A percentile compares a stretch with the other conserved stretches of the same genome.
Evolutionary conservation across 2,888 invertebrate species (phyloP).

Genomic region (Ametastegia equiseti): DNA sequence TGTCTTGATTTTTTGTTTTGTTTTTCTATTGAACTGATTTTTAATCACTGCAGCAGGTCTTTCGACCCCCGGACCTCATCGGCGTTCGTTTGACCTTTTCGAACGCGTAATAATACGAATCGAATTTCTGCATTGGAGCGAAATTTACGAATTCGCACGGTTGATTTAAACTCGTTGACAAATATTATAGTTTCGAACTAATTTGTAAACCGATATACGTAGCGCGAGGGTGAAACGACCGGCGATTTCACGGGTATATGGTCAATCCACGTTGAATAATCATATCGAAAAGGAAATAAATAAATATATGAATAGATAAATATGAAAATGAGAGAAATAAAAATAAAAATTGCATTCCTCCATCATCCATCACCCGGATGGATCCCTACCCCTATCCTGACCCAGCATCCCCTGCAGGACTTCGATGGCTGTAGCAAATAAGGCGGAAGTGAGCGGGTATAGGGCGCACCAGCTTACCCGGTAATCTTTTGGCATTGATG

Average conservation of each 20-base stretch:
- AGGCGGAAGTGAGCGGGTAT: slow-evolving; percentile 33
- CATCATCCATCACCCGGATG: slow-evolving; percentile 16
- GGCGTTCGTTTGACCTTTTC: not conserved
- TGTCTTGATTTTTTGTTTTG: not conserved
- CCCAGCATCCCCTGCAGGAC: slow-evolving; percentile 7
- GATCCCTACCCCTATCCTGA: not conserved
- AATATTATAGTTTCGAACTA: slow-evolving; percentile 31
- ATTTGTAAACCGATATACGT: not conserved
- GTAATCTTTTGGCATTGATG: slow-evolving; percentile 43
- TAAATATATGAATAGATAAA: not conserved
- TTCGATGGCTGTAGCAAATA: slow-evolving; percentile 29
- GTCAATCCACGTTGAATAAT: not conserved
- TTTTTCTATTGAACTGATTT: not conserved
- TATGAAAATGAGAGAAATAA: too few species aligned
- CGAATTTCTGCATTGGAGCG: not conserved
- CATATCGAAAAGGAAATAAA: slow-evolving; percentile 2
- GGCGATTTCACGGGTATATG: not conserved
- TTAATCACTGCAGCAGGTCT: not conserved
- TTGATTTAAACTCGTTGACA: slow-evolving; percentile 19
- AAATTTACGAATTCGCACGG: slow-evolving; percentile 13
- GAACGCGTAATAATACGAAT: slow-evolving; percentile 1
- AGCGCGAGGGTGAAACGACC: not conserved
- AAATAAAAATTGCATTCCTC: not conserved
- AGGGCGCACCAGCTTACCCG: slow-evolving; percentile 13
- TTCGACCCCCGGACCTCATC: not conserved